phyloP scores from a whole-genome alignment of 2,797 vertebrate genomes.

The Holocentrus rufus region DNA sequence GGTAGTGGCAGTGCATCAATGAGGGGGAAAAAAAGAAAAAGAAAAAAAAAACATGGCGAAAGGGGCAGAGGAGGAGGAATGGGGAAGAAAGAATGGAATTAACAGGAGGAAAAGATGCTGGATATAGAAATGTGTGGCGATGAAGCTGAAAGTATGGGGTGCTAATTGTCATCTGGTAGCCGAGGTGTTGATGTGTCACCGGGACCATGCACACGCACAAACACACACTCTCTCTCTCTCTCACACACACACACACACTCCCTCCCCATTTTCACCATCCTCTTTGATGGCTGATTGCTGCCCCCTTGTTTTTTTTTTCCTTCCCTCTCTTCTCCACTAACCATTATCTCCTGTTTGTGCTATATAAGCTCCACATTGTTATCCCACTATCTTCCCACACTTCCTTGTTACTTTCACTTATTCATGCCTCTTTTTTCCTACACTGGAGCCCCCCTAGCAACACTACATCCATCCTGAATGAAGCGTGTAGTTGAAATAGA shows the following conservation, averaged over 20 bases:
- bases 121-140: background rate
- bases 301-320: background rate
- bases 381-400: constrained; percentile 8
- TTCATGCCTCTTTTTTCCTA: constrained; percentile 9
- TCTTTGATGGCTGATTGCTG: constrained; percentile 2
- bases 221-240: too few relatives aligned
- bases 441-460: background rate
- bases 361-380: constrained; percentile 11
- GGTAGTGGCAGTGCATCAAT: constrained; percentile 10
- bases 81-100: background rate
- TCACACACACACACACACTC: constrained; percentile 2
- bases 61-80: background rate
- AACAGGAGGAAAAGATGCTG: background rate
- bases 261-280: constrained; percentile 1
- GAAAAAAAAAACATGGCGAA: constrained; percentile 6
- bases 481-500: constrained; percentile 68
- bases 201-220: too few relatives aligned
- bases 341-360: constrained; percentile 6
- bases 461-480: constrained; percentile 40
- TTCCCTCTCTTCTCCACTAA: background rate
- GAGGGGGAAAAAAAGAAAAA: constrained; percentile 3
- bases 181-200: background rate
- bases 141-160: background rate
- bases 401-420: constrained; percentile 10
- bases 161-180: background rate